These are phyloP conservation scores for Ephydatia muelleri DNA, from an alignment of 37 sponge, comb jelly and placozoan genomes.

Conservation along the genomic window DNA sequence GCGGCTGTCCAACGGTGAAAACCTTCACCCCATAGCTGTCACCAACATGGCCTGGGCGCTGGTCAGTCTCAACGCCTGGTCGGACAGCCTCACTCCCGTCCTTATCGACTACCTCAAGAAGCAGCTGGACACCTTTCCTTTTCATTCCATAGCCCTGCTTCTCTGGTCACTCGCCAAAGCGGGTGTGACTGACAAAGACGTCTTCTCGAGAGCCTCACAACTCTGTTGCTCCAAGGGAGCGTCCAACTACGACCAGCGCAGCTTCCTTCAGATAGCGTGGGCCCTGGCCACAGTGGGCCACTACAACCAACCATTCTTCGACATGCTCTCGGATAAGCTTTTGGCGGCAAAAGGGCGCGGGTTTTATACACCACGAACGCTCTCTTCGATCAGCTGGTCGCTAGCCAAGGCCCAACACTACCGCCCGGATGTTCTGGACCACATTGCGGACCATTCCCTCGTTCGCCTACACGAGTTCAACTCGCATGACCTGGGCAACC, in stretches of 20 bases:
- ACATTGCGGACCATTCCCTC: slow-evolving; percentile 9
- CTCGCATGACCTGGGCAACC: slow-evolving; percentile 31
- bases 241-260: not conserved
- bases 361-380: slow-evolving; percentile 13
- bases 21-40: not conserved
- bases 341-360: not conserved
- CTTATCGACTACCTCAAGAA: not conserved
- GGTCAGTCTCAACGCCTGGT: not conserved
- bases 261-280: not conserved
- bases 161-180: slow-evolving; percentile 11
- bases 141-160: not conserved
- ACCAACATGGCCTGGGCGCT: not conserved
- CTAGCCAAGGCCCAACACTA: slow-evolving; percentile 14
- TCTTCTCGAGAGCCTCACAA: not conserved
- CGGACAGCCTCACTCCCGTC: not conserved
- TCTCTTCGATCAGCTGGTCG: slow-evolving; percentile 24
- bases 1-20: not conserved
- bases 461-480: slow-evolving; percentile 10
- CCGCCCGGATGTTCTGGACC: slow-evolving; percentile 20
- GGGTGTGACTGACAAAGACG: not conserved
- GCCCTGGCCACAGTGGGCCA: not conserved
- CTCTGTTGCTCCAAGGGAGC: not conserved
- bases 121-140: not conserved
- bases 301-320: slow-evolving; percentile 1
- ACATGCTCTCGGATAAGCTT: slow-evolving; percentile 6